Percentiles rank a stretch among this genome's conserved stretches.
phyloP scores from a whole-genome alignment of 2,888 invertebrate genomes.

The Augiades crinisus region DNA sequence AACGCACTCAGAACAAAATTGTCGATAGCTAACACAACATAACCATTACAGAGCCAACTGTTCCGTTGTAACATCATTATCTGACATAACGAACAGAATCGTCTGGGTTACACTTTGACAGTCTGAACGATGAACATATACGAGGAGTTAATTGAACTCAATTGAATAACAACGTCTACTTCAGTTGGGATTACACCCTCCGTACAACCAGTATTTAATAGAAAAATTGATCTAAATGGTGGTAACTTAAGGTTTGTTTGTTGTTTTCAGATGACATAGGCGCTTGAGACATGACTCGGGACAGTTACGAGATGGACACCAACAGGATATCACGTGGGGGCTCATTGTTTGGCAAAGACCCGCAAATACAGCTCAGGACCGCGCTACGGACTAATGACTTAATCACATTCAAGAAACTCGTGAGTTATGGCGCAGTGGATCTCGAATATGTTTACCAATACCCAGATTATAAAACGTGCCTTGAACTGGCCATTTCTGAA shows the following conservation, averaged over 20 bases:
- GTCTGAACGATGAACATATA: slow-evolving; percentile 3
- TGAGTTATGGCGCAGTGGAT: slow-evolving; percentile 71
- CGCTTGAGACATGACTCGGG: slow-evolving; percentile 61
- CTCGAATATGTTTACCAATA: slow-evolving; percentile 79
- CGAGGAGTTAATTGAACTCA: slow-evolving; percentile 48
- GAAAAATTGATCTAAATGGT: slow-evolving; percentile 50
- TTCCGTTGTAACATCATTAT: no score
- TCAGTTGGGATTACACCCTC: slow-evolving; percentile 47
- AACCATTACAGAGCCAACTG: no score
- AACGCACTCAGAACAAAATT: no score
- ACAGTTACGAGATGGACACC: slow-evolving; percentile 74
- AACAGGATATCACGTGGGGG: slow-evolving; percentile 62
- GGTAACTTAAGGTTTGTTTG: slow-evolving; percentile 38
- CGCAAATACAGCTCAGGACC: slow-evolving; percentile 72
- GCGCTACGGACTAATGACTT: slow-evolving; percentile 77
- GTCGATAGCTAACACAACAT: no score
- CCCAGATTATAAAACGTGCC: slow-evolving; percentile 81
- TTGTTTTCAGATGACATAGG: slow-evolving; percentile 71
- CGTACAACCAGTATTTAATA: no score
- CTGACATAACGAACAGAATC: no score
- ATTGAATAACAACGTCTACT: slow-evolving; percentile 52
- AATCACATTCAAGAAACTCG: slow-evolving; percentile 73
- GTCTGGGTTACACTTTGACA: no score
- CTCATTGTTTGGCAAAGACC: slow-evolving; percentile 71
- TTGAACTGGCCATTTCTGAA: slow-evolving; percentile 80